Evolutionary conservation across 2,113 vertebrate genomes (phyloP), one percentile per base, ranked within the genome.

Genomic region (Anas platyrhynchos): DNA sequence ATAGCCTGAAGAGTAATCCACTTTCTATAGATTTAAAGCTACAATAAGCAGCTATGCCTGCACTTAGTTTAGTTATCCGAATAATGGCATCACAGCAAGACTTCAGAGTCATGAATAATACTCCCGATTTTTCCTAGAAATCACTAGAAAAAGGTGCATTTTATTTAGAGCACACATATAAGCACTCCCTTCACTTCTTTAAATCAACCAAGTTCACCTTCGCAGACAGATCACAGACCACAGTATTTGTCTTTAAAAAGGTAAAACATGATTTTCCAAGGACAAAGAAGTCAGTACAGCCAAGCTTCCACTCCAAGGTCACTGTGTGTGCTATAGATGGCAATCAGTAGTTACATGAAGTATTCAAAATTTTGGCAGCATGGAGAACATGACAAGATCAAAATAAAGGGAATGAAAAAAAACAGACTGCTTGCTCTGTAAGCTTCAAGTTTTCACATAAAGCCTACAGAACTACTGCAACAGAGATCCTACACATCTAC

Each of bases 271-370:
- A 55, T 32, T 94, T 87, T 91, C 65, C 91, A 89, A 94, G 77
- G 38, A 72, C 26, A 89, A 97, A 79, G 62, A 97, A 79, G 87
- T 91, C 83, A 94, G 71, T 81, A 75, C 48, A 96, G 78, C 82
- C 31, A 83, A 95, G 84, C 91, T 85, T 87, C 31, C 58, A 38
- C 65, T 84, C 62, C 76, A 85, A 91, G 73, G 62, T 82, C 1
- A 1, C 73, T 91, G 56, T 18, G 46, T 11, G 8, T 34, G 48
- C 38, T 61, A 63, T 0, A 43, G 54, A 54, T 62, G 68, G 26
- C 31, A n/a, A 44, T 61, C 69, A 63, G 43, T 62, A 89, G 76
- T 46, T 76, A 59, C 63, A 74, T 25, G 1, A 58, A 72, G 50
- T 26, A 74, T 9, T 65, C 27, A 55, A 63, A 43, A 62, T 48